phyloP scores from a whole-genome alignment of 2,113 vertebrate species.

The Scopus umbretta region DNA sequence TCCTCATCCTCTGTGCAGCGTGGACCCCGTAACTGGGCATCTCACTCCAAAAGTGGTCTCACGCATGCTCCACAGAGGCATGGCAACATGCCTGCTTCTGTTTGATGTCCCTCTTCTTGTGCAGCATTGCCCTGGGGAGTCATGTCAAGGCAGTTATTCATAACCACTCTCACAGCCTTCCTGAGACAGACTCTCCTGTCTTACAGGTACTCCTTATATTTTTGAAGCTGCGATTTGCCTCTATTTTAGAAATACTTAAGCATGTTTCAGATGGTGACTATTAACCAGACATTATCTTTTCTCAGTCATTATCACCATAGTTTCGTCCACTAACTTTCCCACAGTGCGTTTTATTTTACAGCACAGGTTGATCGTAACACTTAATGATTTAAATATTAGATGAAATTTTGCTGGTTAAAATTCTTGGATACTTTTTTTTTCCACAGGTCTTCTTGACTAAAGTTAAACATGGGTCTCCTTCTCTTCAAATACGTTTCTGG shows the following conservation, averaged over 20 bases:
- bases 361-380: neutral
- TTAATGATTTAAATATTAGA: neutral
- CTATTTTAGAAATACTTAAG: neutral
- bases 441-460: neutral
- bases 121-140: neutral
- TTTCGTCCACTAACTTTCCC: neutral
- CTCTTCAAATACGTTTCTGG: neutral
- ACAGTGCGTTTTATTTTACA: neutral
- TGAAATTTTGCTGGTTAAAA: neutral
- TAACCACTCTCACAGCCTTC: neutral
- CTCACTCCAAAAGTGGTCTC: neutral
- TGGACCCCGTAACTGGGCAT: neutral
- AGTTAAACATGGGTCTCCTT: neutral
- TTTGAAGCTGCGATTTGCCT: neutral
- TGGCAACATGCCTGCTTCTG: accelerated
- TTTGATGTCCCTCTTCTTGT: neutral
- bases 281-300: neutral
- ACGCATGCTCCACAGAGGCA: neutral
- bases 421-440: neutral
- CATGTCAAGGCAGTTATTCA: neutral
- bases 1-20: accelerated
- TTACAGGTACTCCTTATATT: neutral
- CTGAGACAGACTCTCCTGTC: neutral
- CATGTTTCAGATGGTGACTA: neutral
- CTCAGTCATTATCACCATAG: neutral